These are phyloP conservation scores for Sialis lutaria DNA, from an alignment of 2,888 invertebrate species.

Conservation along the genomic window DNA sequence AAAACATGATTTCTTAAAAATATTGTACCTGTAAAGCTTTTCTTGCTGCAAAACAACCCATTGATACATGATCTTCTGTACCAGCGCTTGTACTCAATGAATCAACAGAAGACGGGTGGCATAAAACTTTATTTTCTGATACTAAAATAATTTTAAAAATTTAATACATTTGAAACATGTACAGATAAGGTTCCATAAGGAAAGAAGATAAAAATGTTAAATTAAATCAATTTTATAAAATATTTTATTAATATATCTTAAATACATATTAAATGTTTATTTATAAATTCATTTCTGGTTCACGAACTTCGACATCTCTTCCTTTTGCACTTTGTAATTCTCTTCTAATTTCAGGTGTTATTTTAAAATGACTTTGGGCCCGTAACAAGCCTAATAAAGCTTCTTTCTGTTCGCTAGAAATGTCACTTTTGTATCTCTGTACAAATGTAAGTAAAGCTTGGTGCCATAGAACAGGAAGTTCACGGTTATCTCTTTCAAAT, in stretches of 20 bases:
- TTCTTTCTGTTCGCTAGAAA: conserved; percentile 84
- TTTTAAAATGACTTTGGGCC: conserved; percentile 49
- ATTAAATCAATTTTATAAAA: not conserved
- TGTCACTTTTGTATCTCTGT: conserved; percentile 88
- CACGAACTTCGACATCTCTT: conserved; percentile 45
- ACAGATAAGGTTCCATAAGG: no score
- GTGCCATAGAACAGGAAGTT: conserved; percentile 93
- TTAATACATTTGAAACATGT: no score
- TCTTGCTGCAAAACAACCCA: conserved; percentile 48
- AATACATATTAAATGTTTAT: no score
- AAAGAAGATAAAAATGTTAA: not conserved
- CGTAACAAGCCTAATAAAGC: conserved; percentile 62
- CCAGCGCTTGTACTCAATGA: conserved; percentile 45
- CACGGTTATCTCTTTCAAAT: conserved; percentile 66
- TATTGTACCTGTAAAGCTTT: conserved; percentile 36
- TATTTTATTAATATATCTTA: not conserved
- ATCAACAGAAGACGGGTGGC: conserved; percentile 48
- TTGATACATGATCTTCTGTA: conserved; percentile 51
- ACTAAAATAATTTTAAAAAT: conserved; percentile 21
- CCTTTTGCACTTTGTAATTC: conserved; percentile 73
- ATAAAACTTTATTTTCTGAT: conserved; percentile 49
- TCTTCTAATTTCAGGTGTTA: conserved; percentile 71
- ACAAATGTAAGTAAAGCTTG: conserved; percentile 86
- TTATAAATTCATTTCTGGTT: no score
- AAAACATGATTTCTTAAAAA: not conserved